These are phyloP conservation scores for Turnix velox DNA, from an alignment of 2,113 vertebrate genomes.

Conservation along the genomic window DNA sequence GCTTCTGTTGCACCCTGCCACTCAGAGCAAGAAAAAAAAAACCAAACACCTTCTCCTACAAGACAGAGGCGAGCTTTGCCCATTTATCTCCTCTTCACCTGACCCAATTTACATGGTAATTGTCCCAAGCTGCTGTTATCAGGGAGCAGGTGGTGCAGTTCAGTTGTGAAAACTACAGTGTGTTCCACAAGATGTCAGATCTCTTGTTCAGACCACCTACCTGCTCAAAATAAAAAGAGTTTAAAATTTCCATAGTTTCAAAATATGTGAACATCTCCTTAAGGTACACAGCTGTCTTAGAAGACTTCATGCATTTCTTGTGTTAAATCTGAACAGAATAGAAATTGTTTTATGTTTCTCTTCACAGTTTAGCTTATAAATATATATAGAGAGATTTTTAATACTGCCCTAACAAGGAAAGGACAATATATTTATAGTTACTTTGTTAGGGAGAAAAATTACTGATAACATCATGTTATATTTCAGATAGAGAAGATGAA, in stretches of 20 bases:
- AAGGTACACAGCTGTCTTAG: not conserved
- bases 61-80: not conserved
- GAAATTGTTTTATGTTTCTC: not conserved
- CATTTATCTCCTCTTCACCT: not conserved
- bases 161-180: not conserved
- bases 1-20: not conserved
- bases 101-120: fast-evolving
- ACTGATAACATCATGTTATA: not conserved
- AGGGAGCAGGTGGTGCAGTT: not conserved
- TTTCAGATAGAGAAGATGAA: slow-evolving; percentile 68
- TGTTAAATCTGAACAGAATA: not conserved
- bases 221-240: not conserved
- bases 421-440: not conserved
- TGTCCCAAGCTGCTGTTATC: not conserved
- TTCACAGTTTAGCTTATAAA: not conserved
- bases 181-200: not conserved
- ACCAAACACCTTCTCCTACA: not conserved
- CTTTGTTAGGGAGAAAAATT: not conserved
- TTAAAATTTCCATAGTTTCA: not conserved
- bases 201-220: not conserved
- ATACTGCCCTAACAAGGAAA: not conserved
- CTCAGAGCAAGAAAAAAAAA: not conserved
- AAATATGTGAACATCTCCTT: not conserved
- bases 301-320: not conserved
- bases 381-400: not conserved